Evolutionary conservation across 2,888 invertebrate genomes (phyloP), one percentile per base, ranked within the genome.

Genomic region (Spodoptera picta): DNA sequence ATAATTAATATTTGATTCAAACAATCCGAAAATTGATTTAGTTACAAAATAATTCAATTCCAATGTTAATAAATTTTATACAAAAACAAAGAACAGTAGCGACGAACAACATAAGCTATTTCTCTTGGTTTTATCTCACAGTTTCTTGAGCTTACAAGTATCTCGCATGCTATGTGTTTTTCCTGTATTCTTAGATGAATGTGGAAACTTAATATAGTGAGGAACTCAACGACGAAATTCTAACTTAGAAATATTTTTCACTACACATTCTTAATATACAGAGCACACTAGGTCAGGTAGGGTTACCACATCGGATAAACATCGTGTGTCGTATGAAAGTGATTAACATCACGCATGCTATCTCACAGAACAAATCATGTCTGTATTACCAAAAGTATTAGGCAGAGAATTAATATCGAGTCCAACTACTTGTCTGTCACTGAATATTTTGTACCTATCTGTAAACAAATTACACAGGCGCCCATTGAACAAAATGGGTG

Each of bases 391-490:
- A 36, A 36, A 36, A 6, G 9, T 6, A 9, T 9, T 36, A 6
- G 36, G 6, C 9, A 36, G 36, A 36, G 36, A 36, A 2, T 9
- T 9, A 36, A 5, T 36, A 36, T 36, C 6, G 1, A 36, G 36
- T 36, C 36, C 36, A 36, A 36, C 36, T 7, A 36, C 36, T 36
- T 1, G 36, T 36, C 6, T 36, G 36, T 7, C 6, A 36, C 9
- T 36, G 47, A 24, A 47, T 12, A 6, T 6, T 54, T 45, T 54
- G 50, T 54, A 19, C 1, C 27, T 27, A 64, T 67, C 45, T 36
- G 36, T 51, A 65, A 36, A 51, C 27, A 23, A 50, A 67, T 72
- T 42, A 49, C 10, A 71, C 65, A 41, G 64, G 36, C 43, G 36
- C 36, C 36, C 36, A 7, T 36, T 36, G 36, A 36, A 36, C 36